phyloP scores from a whole-genome alignment of 2,888 invertebrate species.

The Phortica okadai region DNA sequence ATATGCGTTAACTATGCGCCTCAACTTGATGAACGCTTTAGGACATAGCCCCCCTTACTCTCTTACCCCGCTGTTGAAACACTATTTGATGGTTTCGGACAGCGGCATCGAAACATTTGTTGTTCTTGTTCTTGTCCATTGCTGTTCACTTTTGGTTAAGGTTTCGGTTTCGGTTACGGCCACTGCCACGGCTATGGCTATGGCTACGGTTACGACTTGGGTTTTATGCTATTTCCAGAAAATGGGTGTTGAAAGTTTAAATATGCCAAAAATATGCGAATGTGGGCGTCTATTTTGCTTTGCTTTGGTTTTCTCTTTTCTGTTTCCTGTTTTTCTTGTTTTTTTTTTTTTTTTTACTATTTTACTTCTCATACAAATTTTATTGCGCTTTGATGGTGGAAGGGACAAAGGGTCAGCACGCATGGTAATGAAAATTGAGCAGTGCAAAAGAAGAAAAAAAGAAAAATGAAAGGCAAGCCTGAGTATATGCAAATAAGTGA shows the following conservation, averaged over 20 bases:
- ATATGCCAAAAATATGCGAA: slow-evolving; percentile 49
- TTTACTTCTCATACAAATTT: not conserved
- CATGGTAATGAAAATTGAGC: slow-evolving; percentile 19
- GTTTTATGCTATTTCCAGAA: slow-evolving; percentile 27
- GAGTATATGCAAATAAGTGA: slow-evolving; percentile 60
- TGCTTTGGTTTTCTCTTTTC: not conserved
- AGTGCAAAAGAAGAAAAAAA: not conserved
- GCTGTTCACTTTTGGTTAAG: slow-evolving; percentile 29
- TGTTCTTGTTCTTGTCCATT: slow-evolving; percentile 44
- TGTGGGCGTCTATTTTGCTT: not conserved
- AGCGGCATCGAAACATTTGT: not conserved
- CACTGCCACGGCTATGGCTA: not conserved
- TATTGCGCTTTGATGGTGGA: not conserved
- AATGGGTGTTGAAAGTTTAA: slow-evolving; percentile 64
- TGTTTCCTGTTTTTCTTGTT: not conserved
- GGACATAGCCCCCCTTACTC: not conserved
- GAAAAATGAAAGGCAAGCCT: slow-evolving; percentile 9
- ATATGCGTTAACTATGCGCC: not conserved
- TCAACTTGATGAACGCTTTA: not conserved
- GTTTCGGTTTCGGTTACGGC: not conserved
- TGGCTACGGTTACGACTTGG: slow-evolving; percentile 14
- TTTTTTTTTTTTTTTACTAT: slow-evolving; percentile 6
- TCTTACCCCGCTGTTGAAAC: not conserved
- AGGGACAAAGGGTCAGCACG: slow-evolving; percentile 24
- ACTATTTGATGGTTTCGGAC: not conserved